Evolutionary conservation across 2,797 vertebrate genomes (phyloP).

Genomic region (Sphaeramia orbicularis): DNA sequence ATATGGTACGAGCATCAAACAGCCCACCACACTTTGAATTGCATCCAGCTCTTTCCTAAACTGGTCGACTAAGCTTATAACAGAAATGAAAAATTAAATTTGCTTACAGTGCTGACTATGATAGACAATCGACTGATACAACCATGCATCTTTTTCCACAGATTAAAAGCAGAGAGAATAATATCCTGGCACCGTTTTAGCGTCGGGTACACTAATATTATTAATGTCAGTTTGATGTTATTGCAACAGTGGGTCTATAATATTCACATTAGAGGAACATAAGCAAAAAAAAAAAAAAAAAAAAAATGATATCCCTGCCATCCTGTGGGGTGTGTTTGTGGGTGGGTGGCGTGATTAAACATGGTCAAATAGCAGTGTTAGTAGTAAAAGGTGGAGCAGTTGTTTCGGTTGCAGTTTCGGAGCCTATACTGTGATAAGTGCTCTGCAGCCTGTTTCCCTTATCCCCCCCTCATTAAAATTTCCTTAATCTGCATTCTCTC

Average conservation of each 20-base stretch:
- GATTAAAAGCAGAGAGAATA: slow-evolving; percentile 1
- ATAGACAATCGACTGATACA: slow-evolving; percentile 4
- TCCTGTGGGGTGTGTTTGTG: slow-evolving; percentile 10
- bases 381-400: slow-evolving; percentile 50
- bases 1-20: slow-evolving; percentile 61
- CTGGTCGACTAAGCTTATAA: slow-evolving; percentile 43
- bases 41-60: slow-evolving; percentile 48
- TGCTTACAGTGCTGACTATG: slow-evolving; percentile 23
- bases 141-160: slow-evolving; percentile 10
- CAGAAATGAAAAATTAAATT: slow-evolving; percentile 39
- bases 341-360: slow-evolving; percentile 1
- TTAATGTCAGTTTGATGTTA: slow-evolving; percentile 9
- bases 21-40: slow-evolving; percentile 55
- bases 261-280: slow-evolving; percentile 1
- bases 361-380: slow-evolving; percentile 26
- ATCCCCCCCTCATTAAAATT: slow-evolving; percentile 67
- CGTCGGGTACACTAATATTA: neutral
- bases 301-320: slow-evolving; percentile 17
- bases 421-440: slow-evolving; percentile 67
- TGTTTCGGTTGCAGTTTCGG: slow-evolving; percentile 53
- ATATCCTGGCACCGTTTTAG: neutral
- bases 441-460: slow-evolving; percentile 62
- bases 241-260: neutral
- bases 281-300: too few species aligned
- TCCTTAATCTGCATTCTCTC: slow-evolving; percentile 71